phyloP scores from a whole-genome alignment of 1,140 invertebrate species.

The Drosophila repletoides region DNA sequence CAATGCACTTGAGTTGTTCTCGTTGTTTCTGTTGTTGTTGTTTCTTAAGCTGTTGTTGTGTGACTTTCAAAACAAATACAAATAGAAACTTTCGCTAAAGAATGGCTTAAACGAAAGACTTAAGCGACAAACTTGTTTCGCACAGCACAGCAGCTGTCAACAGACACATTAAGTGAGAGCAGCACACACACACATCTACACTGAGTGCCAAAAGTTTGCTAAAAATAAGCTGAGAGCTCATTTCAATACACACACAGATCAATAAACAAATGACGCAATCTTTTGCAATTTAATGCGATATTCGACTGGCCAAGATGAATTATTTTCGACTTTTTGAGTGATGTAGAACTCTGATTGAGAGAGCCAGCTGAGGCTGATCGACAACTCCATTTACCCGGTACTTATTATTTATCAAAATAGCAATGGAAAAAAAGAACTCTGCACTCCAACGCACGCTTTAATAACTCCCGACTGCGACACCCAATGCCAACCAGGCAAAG shows the following conservation, averaged over 20 bases:
- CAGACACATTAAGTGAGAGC: constrained; percentile 38
- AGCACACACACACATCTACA: constrained; percentile 26
- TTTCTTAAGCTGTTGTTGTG: constrained; percentile 5
- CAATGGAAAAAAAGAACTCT: too few relatives aligned
- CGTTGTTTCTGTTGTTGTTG: constrained; percentile 3
- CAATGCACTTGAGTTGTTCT: constrained; percentile 22
- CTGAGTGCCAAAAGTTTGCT: constrained; percentile 59
- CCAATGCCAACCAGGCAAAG: constrained; percentile 67
- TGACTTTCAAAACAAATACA: constrained; percentile 56
- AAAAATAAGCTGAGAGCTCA: constrained; percentile 76
- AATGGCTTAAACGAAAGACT: constrained; percentile 58
- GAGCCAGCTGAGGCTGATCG: constrained; percentile 38
- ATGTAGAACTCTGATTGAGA: constrained; percentile 13
- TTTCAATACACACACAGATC: constrained; percentile 72
- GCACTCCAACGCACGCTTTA: constrained; percentile 27
- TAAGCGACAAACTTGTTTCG: constrained; percentile 75
- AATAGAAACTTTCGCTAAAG: constrained; percentile 73
- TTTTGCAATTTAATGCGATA: constrained; percentile 42
- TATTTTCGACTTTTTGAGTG: constrained; percentile 18
- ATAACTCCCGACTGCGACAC: constrained; percentile 36
- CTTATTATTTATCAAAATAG: constrained; percentile 20
- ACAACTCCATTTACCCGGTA: constrained; percentile 69
- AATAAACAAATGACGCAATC: constrained; percentile 80
- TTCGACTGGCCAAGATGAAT: constrained; percentile 24
- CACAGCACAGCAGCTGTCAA: constrained; percentile 61